Evolutionary conservation across 2,113 vertebrate species (phyloP).

Genomic region (Motacilla tschutschensis): DNA sequence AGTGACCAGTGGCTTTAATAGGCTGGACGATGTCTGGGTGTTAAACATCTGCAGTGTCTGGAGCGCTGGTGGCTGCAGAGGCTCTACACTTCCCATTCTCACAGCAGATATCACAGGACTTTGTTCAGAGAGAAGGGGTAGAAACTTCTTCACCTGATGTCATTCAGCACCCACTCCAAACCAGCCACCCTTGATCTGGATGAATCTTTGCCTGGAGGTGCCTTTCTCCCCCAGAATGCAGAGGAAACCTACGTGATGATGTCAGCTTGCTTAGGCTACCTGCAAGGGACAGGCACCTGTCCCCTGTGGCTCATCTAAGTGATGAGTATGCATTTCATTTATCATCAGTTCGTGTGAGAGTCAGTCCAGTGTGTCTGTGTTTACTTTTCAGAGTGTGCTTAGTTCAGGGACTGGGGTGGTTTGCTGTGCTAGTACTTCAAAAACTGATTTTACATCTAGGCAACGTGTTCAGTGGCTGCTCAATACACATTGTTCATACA

Average conservation of each 20-base stretch:
- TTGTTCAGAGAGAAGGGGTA: not conserved
- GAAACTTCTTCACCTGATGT: not conserved
- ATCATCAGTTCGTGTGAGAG: not conserved
- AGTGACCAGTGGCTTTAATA: not conserved
- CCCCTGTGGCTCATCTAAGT: not conserved
- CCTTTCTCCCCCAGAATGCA: not conserved
- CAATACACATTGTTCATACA: not conserved
- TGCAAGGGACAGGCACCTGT: not conserved
- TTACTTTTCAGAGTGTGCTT: not conserved
- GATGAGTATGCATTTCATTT: not conserved
- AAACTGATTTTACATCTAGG: not conserved
- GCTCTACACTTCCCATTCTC: not conserved
- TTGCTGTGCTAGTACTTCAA: not conserved
- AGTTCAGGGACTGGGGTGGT: not conserved
- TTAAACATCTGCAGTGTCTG: not conserved
- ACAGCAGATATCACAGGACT: not conserved
- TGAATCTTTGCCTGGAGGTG: not conserved
- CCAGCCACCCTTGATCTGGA: not conserved
- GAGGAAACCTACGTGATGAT: not conserved
- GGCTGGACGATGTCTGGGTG: not conserved
- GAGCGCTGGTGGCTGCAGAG: not conserved
- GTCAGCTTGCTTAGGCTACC: not conserved
- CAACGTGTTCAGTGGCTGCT: accelerated
- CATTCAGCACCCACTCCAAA: not conserved
- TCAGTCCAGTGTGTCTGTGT: not conserved